Evolutionary conservation across 2,113 vertebrate genomes (phyloP).

Genomic region (Nothobranchius kuhntae): DNA sequence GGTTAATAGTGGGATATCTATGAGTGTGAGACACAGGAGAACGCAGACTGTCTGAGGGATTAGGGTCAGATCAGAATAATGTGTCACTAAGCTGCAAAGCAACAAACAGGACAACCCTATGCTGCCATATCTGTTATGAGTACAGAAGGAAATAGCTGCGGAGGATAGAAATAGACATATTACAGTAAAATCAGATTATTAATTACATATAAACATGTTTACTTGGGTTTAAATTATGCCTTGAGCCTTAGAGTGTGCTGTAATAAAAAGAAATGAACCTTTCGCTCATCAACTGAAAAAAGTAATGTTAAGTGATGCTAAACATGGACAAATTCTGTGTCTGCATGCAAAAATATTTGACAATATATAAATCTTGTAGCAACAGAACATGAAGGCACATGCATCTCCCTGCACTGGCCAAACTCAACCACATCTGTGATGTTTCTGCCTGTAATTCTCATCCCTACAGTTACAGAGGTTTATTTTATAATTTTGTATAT

Average conservation of each 20-base stretch:
- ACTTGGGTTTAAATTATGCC: not conserved
- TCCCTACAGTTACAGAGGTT: not conserved
- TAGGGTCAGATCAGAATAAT: conserved; percentile 67
- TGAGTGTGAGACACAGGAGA: conserved; percentile 23
- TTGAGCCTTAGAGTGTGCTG: conserved; percentile 11
- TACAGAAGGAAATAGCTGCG: not conserved
- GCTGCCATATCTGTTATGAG: not conserved
- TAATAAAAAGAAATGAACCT: conserved; percentile 61
- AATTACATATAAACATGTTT: not conserved
- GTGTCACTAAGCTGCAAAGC: conserved; percentile 41
- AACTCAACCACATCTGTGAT: not conserved
- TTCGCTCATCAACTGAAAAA: conserved; percentile 37
- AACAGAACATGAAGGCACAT: not conserved
- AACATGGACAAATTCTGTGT: conserved; percentile 19
- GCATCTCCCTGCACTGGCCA: not conserved
- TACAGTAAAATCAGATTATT: not conserved
- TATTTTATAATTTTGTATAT: conserved; percentile 42
- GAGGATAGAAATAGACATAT: not conserved
- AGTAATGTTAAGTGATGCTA: conserved; percentile 49
- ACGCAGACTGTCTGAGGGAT: conserved; percentile 59
- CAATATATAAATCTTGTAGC: not conserved
- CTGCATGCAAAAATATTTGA: not conserved
- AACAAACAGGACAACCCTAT: conserved; percentile 20
- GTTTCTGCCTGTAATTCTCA: not conserved
- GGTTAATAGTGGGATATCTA: conserved; percentile 52